phyloP scores from a whole-genome alignment of 2,113 vertebrate species.

The Pachyramphus minor region DNA sequence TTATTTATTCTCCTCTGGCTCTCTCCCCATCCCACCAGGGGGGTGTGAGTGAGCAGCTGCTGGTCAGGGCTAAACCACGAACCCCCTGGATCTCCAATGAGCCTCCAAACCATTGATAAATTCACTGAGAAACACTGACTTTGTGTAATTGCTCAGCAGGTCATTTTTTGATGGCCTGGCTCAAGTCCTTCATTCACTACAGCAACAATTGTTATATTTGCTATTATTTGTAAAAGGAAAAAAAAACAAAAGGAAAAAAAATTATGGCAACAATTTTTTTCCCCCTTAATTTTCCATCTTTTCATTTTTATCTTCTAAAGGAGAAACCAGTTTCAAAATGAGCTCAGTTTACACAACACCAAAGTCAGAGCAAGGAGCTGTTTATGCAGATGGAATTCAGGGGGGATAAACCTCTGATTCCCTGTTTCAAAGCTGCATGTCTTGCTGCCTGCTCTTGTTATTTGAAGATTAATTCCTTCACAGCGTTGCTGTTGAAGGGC shows the following conservation, averaged over 20 bases:
- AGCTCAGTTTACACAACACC: neutral
- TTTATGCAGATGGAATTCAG: neutral
- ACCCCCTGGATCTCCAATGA: neutral
- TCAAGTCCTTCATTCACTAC: no score
- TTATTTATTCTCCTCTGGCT: neutral
- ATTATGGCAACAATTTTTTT: neutral
- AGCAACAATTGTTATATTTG: neutral
- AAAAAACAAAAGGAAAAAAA: neutral
- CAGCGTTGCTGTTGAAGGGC: neutral
- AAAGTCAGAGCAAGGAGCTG: neutral
- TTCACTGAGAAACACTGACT: neutral
- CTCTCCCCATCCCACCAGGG: neutral
- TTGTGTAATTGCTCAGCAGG: neutral
- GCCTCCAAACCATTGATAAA: neutral
- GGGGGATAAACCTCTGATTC: neutral
- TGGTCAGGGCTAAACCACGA: neutral
- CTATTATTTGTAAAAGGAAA: neutral
- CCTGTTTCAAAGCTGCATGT: neutral
- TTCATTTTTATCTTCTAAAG: neutral
- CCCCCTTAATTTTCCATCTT: neutral
- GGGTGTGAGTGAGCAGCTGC: no score
- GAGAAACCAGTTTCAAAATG: neutral
- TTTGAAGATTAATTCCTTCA: neutral
- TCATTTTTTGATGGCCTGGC: neutral
- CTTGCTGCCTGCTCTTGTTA: neutral